These are phyloP conservation scores for Lissonota sp. DNA, from an alignment of 2,888 invertebrate genomes.

Conservation along the genomic window DNA sequence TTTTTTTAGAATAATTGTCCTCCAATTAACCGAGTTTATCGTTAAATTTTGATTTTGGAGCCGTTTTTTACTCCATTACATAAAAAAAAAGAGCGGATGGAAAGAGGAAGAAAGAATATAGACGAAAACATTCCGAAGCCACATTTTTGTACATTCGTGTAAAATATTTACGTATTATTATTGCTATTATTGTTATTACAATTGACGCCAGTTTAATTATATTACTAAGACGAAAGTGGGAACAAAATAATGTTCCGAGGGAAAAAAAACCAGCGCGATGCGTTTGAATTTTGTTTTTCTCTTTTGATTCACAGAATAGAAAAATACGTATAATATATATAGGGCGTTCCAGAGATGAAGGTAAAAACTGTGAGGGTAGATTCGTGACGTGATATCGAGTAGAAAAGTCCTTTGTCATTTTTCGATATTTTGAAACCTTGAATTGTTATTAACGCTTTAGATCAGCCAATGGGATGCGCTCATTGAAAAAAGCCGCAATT, in stretches of 20 bases:
- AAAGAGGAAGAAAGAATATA: not conserved
- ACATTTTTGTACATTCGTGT: slow-evolving; percentile 79
- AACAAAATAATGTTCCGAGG: slow-evolving; percentile 49
- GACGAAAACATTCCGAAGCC: slow-evolving; percentile 55
- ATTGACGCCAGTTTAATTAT: slow-evolving; percentile 76
- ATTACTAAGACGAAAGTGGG: slow-evolving; percentile 42
- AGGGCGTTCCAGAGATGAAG: not conserved
- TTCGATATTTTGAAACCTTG: too few species aligned
- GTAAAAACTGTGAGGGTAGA: too few species aligned
- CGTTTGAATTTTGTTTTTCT: slow-evolving; percentile 49
- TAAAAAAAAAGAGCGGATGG: slow-evolving; percentile 10
- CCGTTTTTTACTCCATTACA: slow-evolving; percentile 38
- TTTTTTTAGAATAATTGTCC: too few species aligned
- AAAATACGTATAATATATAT: slow-evolving; percentile 1
- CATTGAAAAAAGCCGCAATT: too few species aligned
- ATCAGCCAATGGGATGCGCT: too few species aligned
- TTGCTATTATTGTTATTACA: slow-evolving; percentile 42
- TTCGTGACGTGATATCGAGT: too few species aligned
- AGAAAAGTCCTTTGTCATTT: too few species aligned
- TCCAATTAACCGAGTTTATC: too few species aligned
- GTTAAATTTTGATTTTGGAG: not conserved
- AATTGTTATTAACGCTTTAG: too few species aligned
- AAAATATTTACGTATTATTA: slow-evolving; percentile 70
- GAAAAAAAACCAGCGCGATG: slow-evolving; percentile 58
- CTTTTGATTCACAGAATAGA: slow-evolving; percentile 11